A percentile compares a stretch with the other conserved stretches of the same genome.
Evolutionary conservation across 2,113 vertebrate species (phyloP).

Genomic region (Ovis canadensis): DNA sequence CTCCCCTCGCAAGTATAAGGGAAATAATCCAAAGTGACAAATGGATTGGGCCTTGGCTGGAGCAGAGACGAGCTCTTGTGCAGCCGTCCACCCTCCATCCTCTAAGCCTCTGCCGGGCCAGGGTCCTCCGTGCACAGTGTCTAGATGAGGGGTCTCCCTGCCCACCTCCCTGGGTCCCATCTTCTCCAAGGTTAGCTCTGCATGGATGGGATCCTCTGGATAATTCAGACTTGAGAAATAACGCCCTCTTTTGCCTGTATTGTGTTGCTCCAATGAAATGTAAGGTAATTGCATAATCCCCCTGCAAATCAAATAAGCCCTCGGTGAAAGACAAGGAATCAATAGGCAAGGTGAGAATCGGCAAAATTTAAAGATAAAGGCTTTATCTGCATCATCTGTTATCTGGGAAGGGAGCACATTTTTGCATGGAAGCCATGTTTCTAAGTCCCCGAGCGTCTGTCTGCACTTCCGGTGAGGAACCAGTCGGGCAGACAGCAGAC

Average conservation of each 20-base stretch:
- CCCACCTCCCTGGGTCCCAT: background rate
- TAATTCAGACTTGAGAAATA: background rate
- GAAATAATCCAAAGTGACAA: slow-evolving; percentile 56
- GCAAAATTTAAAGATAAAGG: background rate
- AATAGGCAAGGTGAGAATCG: background rate
- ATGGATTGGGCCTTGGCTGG: background rate
- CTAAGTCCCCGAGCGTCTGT: background rate
- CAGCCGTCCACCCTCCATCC: background rate
- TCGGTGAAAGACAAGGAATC: slow-evolving; percentile 27
- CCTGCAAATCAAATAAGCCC: slow-evolving; percentile 29
- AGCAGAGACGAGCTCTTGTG: background rate
- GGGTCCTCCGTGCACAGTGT: fast-evolving
- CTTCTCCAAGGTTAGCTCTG: background rate
- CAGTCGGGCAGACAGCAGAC: background rate
- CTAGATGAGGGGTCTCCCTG: background rate
- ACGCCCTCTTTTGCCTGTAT: background rate
- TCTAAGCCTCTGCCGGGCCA: background rate
- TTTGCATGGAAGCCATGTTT: background rate
- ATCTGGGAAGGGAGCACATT: background rate
- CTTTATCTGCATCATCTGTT: background rate
- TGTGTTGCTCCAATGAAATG: background rate
- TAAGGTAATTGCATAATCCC: background rate
- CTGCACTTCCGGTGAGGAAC: background rate
- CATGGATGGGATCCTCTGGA: background rate
- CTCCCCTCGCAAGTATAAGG: slow-evolving; percentile 17